These are phyloP conservation scores for Colletes gigas DNA, from an alignment of 1,140 invertebrate species.

Conservation along the genomic window DNA sequence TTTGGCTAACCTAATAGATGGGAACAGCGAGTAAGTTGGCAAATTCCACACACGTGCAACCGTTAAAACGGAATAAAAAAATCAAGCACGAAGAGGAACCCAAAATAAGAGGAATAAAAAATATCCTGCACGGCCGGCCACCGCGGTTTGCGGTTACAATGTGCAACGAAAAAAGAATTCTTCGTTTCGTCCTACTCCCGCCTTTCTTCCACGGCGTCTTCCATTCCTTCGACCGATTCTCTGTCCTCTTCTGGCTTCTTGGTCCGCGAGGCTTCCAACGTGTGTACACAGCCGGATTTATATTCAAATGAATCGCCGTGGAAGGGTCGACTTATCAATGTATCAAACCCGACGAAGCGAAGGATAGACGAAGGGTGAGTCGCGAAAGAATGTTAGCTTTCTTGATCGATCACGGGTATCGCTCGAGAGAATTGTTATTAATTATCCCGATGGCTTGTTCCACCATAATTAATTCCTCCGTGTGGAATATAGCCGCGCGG, in stretches of 20 bases:
- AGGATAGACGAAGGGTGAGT: slow-evolving; percentile 58
- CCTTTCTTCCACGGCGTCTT: slow-evolving; percentile 2
- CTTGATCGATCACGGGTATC: slow-evolving; percentile 44
- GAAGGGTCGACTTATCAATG: slow-evolving; percentile 57
- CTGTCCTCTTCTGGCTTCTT: slow-evolving; percentile 4
- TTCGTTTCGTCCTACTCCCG: slow-evolving; percentile 31
- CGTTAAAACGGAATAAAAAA: slow-evolving; percentile 24
- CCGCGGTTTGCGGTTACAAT: slow-evolving; percentile 64
- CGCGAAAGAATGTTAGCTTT: slow-evolving; percentile 43
- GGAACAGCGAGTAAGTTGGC: slow-evolving; percentile 2
- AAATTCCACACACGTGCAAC: neutral
- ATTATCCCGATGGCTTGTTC: slow-evolving; percentile 8
- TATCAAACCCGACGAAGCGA: slow-evolving; percentile 39
- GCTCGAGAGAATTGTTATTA: slow-evolving; percentile 33
- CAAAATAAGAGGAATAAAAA: slow-evolving; percentile 64
- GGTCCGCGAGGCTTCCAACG: slow-evolving; percentile 21
- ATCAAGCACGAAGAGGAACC: slow-evolving; percentile 18
- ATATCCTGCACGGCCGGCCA: slow-evolving; percentile 49
- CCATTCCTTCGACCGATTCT: slow-evolving; percentile 25
- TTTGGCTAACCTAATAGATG: too few species aligned
- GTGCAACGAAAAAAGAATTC: slow-evolving; percentile 55
- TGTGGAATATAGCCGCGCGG: neutral
- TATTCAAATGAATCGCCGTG: slow-evolving; percentile 66
- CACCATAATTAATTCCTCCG: slow-evolving; percentile 8
- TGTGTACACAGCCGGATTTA: slow-evolving; percentile 61